Evolutionary conservation across 53 echinoderm and acorn worm species (phyloP), one percentile per base, ranked within the genome.

Genomic region (Apostichopus leukothele): DNA sequence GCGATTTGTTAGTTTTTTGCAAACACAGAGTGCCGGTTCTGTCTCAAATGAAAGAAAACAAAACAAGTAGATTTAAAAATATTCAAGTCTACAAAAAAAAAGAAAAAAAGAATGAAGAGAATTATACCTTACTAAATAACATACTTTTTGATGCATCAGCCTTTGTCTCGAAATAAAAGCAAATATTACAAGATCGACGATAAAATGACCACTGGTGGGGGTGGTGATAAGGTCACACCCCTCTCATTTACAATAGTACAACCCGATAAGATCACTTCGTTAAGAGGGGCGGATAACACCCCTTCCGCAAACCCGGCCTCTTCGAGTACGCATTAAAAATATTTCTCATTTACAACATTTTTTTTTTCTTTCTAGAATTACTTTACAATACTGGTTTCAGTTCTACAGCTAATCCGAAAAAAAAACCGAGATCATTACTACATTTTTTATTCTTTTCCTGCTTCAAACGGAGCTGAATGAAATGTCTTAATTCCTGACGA

Each of bases 121-220:
- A 63, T 79, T 79, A 51, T 19, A 79, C n/a, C 39, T 79, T 5
- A 79, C 50, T 14, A 53, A 79, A 11, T 79, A 79, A 79, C 51
- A 79, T 51, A 79, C 79, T 39, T 39, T 39, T 39, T 50, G 9
- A 79, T 7, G 13, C 53, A 79, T 79, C 79, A 79, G 79, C 79
- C 79, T 79, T 78, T 78, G 51, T 78, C 53, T 79, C n/a, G 11
- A 52, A 79, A 79, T 79, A 79, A 79, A 79, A 79, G 52, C 51
- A 79, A 79, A 51, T 79, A 52, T 79, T 79, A 79, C 79, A 79
- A 79, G 50, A 53, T 79, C 51, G 13, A 79, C 79, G 51, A 79
- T 79, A 79, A 79, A 79, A 79, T 52, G 51, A 39, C 79, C 79
- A 51, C 63, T 9, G 63, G 79, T 4, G 52, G 19, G 19, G 50